Evolutionary conservation across 2,113 vertebrate species (phyloP), one percentile per base, ranked within the genome.

Genomic region (Rhinoptilus africanus): DNA sequence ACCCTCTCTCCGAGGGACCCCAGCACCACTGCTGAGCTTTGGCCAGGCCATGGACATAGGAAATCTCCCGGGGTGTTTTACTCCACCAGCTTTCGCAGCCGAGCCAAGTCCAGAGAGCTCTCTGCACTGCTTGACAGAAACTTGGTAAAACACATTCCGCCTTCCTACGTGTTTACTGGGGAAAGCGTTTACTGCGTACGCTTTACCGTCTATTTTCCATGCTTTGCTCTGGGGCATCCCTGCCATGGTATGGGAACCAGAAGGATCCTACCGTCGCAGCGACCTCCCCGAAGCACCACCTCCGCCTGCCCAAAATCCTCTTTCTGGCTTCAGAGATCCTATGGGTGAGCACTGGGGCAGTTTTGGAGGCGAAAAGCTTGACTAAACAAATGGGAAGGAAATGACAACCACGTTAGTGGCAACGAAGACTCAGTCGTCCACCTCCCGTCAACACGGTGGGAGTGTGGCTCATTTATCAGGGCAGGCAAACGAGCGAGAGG

Each of bases 201-300:
- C 35, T 18, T 60, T 24, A 14, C 32, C 1, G 0, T 20, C 57
- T 14, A 3, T 28, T 28, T 59, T 18, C 51, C 51, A 32, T 0
- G 4, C 39, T 53, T 47, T 53, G 32, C 35, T 39, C 56, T 20
- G 20, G 19, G 27, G 56, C 16, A 35, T 62, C 21, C 12, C 6
- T 66, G 50, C 21, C 17, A 16, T 0, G 4, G 35, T 35, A 84
- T 19, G 78, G 37, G 12, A 62, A 39, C 35, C 41, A 63, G 76
- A 47, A 69, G 22, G 47, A 67, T 1, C 10, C 30, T 18, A 27
- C 10, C 1, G 2, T 45, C 0, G 5, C 57, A 67, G 93, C 39
- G 85, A 24, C 34, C 1, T 0, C 30, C 8, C n/a, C 0, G 0
- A 59, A 74, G 60, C 23, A 59, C 41, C 62, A 37, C 48, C n/a